Base-by-base conservation (phyloP, 2,797 vertebrate genomes). In the Leptoclinus maculatus region DNA sequence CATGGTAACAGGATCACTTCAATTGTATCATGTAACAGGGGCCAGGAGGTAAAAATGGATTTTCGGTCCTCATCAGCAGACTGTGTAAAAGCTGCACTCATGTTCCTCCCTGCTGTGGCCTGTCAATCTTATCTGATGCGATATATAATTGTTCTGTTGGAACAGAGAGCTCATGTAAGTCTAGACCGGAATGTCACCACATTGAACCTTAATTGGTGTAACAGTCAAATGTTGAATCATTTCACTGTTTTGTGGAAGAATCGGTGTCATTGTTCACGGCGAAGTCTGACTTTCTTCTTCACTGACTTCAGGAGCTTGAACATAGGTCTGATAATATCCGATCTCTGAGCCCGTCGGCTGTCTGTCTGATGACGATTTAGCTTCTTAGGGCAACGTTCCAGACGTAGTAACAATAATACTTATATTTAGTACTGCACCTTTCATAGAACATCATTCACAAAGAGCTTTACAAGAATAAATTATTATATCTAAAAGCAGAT, bases 31-130 rank as follows among this genome's bases (percentile, higher is more conserved):
- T 68, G 27, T 36, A 74, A 71, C 47, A 3, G 34, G 10, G 25
- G 56, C 25, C 27, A 45, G 78, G 4, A 17, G 56, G 38, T 68
- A 17, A 29, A 78, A 83, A 72, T 10, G 36, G 45, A 39, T 34
- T 36, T 32, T 78, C 58, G 67, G 47, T 45, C 65, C 87, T 74
- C 16, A 70, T 57, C 29, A 34, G 34, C 74, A 72, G 68, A 72
- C 32, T 3, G 63, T n/a, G 47, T 64, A 66, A 70, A 81, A 75
- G 32, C 11, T 0, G 5, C 80, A 51, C 66, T 87, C 59, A 57
- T 86, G 58, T 67, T 76, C 25, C 74, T 64, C 63, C 76, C 58
- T 45, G 67, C 81, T 82, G 67, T 66, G 76, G 76, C 78, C 72
- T 56, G 63, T 74, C 83, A 70, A 7, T 86, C 84, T 74, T 12